Conservation (phyloP, 2,888 invertebrate genomes). For the Lasioglossum marginatum region DNA sequence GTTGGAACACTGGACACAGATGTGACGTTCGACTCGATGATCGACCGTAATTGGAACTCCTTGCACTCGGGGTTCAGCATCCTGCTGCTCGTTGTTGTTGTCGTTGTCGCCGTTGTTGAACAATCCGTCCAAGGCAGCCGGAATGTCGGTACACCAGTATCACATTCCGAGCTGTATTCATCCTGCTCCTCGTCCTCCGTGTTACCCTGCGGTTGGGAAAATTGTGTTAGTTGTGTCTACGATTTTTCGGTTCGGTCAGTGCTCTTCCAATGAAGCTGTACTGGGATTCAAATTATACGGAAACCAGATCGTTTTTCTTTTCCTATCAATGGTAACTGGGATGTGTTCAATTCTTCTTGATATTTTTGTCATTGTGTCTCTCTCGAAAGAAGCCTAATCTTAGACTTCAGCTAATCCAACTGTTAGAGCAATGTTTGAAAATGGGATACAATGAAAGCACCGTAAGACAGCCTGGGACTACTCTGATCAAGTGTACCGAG, state of each 20-base stretch:
- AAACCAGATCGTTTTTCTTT: not conserved
- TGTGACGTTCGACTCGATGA: slow-evolving; percentile 28
- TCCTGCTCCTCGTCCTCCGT: slow-evolving; percentile 79
- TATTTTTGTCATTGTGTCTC: not conserved
- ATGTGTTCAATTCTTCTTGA: not conserved
- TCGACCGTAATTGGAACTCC: slow-evolving; percentile 77
- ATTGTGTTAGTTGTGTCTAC: not conserved
- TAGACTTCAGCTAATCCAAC: no score
- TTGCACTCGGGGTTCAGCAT: slow-evolving; percentile 82
- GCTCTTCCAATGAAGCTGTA: not conserved
- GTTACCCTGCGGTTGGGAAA: slow-evolving; percentile 67
- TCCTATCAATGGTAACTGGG: no score
- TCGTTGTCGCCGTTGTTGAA: slow-evolving; percentile 54
- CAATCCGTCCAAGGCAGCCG: slow-evolving; percentile 73
- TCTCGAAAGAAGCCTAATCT: not conserved
- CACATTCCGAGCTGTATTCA: slow-evolving; percentile 80
- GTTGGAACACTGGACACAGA: slow-evolving; percentile 27
- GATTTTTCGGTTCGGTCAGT: not conserved
- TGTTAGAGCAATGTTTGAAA: not conserved
- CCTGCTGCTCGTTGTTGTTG: slow-evolving; percentile 52
- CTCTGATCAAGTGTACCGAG: not conserved
- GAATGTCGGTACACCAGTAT: slow-evolving; percentile 73
- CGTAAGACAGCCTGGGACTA: not conserved
- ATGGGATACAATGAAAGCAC: not conserved
- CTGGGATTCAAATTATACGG: not conserved